Percentiles rank a stretch among this genome's conserved stretches.
Evolutionary conservation across 2,113 vertebrate genomes (phyloP).

Genomic region (Rhadina sibilatrix): DNA sequence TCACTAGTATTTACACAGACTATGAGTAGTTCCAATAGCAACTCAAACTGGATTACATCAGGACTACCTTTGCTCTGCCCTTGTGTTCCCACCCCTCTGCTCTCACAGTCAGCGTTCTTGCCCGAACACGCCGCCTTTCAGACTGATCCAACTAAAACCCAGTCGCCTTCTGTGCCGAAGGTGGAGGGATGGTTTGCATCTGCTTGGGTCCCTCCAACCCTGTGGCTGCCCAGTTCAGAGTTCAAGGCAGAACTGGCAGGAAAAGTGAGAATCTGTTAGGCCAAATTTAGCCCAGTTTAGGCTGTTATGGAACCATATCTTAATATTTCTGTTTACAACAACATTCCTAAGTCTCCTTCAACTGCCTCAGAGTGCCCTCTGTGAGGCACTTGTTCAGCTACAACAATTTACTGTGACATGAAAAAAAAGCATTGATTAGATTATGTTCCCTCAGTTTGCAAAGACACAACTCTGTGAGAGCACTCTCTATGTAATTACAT

Average conservation of each 20-base stretch:
- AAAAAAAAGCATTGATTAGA: neutral
- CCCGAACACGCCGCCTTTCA: neutral
- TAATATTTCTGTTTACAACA: neutral
- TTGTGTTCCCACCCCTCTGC: neutral
- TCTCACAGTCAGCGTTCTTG: neutral
- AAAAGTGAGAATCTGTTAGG: neutral
- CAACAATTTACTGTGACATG: neutral
- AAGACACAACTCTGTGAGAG: neutral
- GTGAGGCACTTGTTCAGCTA: neutral
- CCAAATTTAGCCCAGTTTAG: neutral
- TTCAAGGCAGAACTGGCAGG: neutral
- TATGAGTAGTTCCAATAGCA: neutral
- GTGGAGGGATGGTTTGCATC: neutral
- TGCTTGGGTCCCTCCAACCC: neutral
- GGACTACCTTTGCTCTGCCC: conserved; percentile 32
- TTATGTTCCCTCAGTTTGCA: neutral
- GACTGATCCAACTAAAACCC: neutral
- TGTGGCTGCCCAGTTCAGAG: neutral
- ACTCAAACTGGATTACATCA: neutral
- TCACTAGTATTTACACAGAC: conserved; percentile 28
- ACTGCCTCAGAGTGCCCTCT: neutral
- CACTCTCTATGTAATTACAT: neutral
- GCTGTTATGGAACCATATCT: neutral
- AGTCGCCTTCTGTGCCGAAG: neutral
- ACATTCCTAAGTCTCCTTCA: neutral